Conservation (phyloP, 2,113 vertebrate genomes). For the Cyphomyrus plagiostoma region DNA sequence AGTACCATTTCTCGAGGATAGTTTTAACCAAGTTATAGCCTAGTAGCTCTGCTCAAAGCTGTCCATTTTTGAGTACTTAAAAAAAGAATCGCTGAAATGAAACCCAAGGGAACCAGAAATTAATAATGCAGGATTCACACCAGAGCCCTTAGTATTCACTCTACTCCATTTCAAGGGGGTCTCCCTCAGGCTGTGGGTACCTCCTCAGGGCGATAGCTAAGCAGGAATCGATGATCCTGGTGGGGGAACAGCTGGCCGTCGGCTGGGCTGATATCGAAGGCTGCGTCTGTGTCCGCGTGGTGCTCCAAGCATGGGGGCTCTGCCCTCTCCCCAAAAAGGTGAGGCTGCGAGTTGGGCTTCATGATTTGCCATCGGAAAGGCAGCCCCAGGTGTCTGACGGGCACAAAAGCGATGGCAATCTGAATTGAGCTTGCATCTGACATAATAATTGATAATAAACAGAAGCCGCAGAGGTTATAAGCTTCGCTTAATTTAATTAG, state of each 20-base stretch:
- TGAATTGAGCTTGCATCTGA: neutral
- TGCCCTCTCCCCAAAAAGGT: constrained; percentile 47
- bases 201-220: constrained; percentile 75
- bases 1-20: neutral
- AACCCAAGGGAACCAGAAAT: neutral
- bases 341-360: constrained; percentile 67
- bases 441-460: neutral
- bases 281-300: constrained; percentile 52
- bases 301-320: constrained; percentile 46
- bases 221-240: constrained; percentile 65
- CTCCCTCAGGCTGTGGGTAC: constrained; percentile 48
- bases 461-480: neutral
- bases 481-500: neutral
- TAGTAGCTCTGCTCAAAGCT: neutral
- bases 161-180: neutral
- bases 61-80: neutral
- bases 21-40: neutral
- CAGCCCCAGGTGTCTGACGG: constrained; percentile 74
- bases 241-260: constrained; percentile 64
- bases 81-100: neutral
- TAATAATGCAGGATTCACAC: neutral
- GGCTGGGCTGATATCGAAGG: constrained; percentile 69
- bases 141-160: neutral
- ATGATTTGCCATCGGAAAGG: constrained; percentile 80
- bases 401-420: neutral